phyloP scores from a whole-genome alignment of 2,888 invertebrate species.

The Phasia obesa region DNA sequence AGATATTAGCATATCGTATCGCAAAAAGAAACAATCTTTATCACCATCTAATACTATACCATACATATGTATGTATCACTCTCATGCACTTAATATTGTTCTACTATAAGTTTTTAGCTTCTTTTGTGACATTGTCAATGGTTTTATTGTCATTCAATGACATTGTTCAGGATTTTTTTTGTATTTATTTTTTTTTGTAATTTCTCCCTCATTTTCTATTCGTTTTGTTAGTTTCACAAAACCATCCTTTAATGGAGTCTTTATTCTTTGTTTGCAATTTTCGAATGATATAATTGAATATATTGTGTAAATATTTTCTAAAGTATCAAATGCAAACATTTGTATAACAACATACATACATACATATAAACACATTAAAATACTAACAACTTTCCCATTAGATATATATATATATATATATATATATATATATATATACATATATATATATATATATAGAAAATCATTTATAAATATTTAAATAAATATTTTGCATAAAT shows the following conservation, averaged over 20 bases:
- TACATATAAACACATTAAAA: not conserved
- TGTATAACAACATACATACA: slow-evolving; percentile 1
- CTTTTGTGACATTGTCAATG: slow-evolving; percentile 51
- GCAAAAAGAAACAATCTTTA: not conserved
- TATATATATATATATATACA: no score
- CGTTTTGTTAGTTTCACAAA: slow-evolving; percentile 39
- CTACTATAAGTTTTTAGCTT: slow-evolving; percentile 15
- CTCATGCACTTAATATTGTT: slow-evolving; percentile 3
- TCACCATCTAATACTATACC: not conserved
- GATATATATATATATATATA: no score
- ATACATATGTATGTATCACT: not conserved
- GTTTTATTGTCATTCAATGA: slow-evolving; percentile 65
- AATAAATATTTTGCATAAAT: no score
- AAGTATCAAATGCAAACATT: not conserved
- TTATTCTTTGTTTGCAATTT: slow-evolving; percentile 31
- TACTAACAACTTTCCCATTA: no score
- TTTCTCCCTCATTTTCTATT: no score
- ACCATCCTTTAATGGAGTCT: slow-evolving; percentile 43
- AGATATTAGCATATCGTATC: no score
- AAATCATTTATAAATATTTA: no score
- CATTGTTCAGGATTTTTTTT: slow-evolving; percentile 59
- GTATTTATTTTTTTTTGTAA: slow-evolving; percentile 16
- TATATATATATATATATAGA: no score
- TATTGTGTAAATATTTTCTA: slow-evolving; percentile 11
- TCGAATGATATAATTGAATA: slow-evolving; percentile 11